Conservation (phyloP, 2,113 vertebrate species). For the Myiopsitta monachus region DNA sequence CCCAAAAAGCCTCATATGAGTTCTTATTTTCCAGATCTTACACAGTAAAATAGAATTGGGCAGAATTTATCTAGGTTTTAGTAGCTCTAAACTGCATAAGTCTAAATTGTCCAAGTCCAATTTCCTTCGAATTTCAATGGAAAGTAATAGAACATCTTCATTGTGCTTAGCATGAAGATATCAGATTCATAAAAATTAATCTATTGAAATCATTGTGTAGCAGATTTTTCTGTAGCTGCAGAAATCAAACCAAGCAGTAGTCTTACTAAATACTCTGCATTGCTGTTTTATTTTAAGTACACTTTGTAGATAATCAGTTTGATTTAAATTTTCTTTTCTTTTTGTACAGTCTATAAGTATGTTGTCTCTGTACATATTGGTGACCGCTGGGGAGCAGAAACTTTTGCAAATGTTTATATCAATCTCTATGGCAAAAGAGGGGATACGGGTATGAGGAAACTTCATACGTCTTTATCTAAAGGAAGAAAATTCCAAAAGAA, state of each 20-base stretch:
- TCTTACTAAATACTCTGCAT: neutral
- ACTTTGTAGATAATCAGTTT: neutral
- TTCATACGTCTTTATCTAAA: slow-evolving; percentile 27
- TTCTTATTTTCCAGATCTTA: neutral
- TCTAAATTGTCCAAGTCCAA: neutral
- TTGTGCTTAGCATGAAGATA: neutral
- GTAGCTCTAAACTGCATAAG: neutral
- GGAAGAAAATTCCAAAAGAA: slow-evolving; percentile 66
- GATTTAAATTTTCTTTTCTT: neutral
- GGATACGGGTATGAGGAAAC: slow-evolving; percentile 62
- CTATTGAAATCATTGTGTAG: neutral
- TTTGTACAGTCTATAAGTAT: slow-evolving; percentile 54
- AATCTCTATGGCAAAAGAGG: slow-evolving; percentile 64
- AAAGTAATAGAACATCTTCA: neutral
- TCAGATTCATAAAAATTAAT: neutral
- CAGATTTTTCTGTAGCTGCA: neutral
- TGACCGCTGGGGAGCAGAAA: slow-evolving; percentile 63
- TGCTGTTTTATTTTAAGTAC: neutral
- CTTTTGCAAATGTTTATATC: slow-evolving; percentile 65
- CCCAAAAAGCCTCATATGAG: neutral
- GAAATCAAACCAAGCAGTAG: neutral
- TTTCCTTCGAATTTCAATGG: neutral
- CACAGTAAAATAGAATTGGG: neutral
- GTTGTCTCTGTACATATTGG: slow-evolving; percentile 63
- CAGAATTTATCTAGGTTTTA: neutral